Evolutionary conservation across 2,797 vertebrate species (phyloP).

Genomic region (Cyprinodon diabolis): DNA sequence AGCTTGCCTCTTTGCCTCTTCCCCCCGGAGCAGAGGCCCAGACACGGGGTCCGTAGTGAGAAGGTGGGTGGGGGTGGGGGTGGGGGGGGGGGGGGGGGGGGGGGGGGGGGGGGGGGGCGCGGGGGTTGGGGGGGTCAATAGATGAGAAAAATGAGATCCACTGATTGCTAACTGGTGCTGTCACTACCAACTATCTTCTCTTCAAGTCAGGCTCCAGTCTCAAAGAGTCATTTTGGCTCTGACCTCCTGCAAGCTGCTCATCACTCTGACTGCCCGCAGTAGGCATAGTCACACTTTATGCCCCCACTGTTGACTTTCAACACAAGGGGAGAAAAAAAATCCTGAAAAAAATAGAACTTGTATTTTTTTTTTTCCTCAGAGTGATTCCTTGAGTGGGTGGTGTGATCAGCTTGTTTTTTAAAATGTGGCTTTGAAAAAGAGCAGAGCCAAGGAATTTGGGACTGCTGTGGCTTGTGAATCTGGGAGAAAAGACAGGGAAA

Average conservation of each 20-base stretch:
- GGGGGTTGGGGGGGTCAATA: slow-evolving; percentile 39
- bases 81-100: no score
- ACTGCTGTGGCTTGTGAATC: slow-evolving; percentile 80
- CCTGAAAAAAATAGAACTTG: slow-evolving; percentile 11
- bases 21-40: slow-evolving; percentile 79
- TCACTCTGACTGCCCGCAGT: slow-evolving; percentile 68
- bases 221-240: slow-evolving; percentile 71
- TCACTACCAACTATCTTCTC: slow-evolving; percentile 78
- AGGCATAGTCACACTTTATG: slow-evolving; percentile 67
- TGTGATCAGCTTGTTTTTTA: slow-evolving; percentile 78
- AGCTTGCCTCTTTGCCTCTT: slow-evolving; percentile 77
- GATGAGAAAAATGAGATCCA: slow-evolving; percentile 73
- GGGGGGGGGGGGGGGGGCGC: slow-evolving; percentile 7
- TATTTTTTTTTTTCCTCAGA: slow-evolving; percentile 60
- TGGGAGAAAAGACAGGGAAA: slow-evolving; percentile 66
- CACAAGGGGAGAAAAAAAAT: slow-evolving; percentile 19
- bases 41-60: slow-evolving; percentile 74
- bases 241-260: slow-evolving; percentile 58
- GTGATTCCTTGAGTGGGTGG: slow-evolving; percentile 80
- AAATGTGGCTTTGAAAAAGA: slow-evolving; percentile 81
- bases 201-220: slow-evolving; percentile 71
- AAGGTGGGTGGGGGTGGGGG: slow-evolving; percentile 6
- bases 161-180: slow-evolving; percentile 81
- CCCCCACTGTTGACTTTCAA: slow-evolving; percentile 57
- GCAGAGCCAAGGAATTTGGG: slow-evolving; percentile 81